Conservation (phyloP, 1,140 invertebrate genomes). For the Diploscapter pachys region DNA sequence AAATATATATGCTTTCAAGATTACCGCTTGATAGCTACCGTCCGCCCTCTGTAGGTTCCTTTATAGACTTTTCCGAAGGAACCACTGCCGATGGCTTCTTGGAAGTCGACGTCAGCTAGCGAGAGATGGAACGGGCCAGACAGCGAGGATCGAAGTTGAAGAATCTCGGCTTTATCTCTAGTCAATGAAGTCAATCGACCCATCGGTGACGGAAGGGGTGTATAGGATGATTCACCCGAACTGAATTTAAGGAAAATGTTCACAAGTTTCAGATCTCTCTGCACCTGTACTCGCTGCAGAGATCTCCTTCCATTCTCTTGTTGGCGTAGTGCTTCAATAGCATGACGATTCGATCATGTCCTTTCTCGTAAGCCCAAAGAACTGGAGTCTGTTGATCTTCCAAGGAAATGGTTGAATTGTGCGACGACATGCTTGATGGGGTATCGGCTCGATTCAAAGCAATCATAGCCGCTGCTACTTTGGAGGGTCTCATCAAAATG, state of each 20-base stretch:
- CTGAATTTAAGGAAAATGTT: background rate
- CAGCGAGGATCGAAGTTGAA: constrained; percentile 61
- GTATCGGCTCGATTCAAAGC: constrained; percentile 23
- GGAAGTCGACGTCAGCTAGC: constrained; percentile 62
- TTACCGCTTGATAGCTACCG: constrained; percentile 62
- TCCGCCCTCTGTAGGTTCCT: constrained; percentile 62
- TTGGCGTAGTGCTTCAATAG: constrained; percentile 63
- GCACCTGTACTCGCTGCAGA: constrained; percentile 57
- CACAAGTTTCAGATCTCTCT: no score
- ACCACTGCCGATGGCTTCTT: constrained; percentile 63
- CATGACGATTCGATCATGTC: constrained; percentile 63
- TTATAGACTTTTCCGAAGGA: constrained; percentile 65
- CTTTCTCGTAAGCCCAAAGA: constrained; percentile 64
- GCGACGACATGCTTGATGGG: constrained; percentile 11
- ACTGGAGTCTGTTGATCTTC: constrained; percentile 61
- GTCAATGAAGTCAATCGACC: constrained; percentile 63
- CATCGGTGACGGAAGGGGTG: constrained; percentile 63
- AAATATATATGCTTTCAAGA: no score
- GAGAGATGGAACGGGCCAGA: constrained; percentile 62
- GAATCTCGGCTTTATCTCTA: constrained; percentile 63
- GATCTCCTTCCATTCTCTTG: constrained; percentile 62
- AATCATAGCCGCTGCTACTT: constrained; percentile 25
- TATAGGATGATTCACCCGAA: constrained; percentile 61
- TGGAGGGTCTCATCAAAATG: constrained; percentile 1
- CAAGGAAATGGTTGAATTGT: constrained; percentile 48